Base-by-base conservation (phyloP, 2,888 invertebrate genomes). In the Lochmaea crataegi region DNA sequence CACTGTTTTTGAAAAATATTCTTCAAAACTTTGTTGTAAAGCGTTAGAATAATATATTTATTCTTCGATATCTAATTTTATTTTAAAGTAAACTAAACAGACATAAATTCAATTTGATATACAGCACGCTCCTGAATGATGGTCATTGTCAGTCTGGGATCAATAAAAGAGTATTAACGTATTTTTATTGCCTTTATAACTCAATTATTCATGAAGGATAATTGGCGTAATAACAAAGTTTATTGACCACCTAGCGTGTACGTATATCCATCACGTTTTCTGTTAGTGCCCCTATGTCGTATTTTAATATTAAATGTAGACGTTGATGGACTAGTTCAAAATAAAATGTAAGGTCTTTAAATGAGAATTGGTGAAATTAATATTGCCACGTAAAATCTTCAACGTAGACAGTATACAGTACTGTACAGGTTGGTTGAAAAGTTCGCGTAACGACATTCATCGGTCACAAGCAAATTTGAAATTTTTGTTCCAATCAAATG, bases 131-230 rank as follows among this genome's bases (percentile, higher is more conserved):
- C 16, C 38, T 60, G n/a, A n/a, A 14, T 5, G 12, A 42, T 18
- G 14, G 61, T 63, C 41, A 61, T 61, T 61, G 16, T 42, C 42
- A 16, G n/a, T 63, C 9, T n/a, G 16, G 32, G 16, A 63, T 63
- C 61, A 18, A 63, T 63, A 63, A 63, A 63, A 12, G 32, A 14
- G 14, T 9, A 42, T 63, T 18, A 38, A 3, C 1, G 16, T 26
- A 12, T 38, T 60, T 32, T 32, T 3, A 60, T 14, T 4, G 60
- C 32, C 38, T 38, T 22, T 60, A 60, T 60, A 32, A 42, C 42
- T 63, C 41, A 42, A 63, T 63, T 63, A 63, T 63, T 63, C 61
- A 63, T 42, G 26, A 63, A 42, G 61, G 6, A 38, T 42, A 63
- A 63, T 63, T 41, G 42, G 12, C 32, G 38, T 16, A 38, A 38